Conservation (phyloP, 2,888 invertebrate species). For the Tyria jacobaeae region DNA sequence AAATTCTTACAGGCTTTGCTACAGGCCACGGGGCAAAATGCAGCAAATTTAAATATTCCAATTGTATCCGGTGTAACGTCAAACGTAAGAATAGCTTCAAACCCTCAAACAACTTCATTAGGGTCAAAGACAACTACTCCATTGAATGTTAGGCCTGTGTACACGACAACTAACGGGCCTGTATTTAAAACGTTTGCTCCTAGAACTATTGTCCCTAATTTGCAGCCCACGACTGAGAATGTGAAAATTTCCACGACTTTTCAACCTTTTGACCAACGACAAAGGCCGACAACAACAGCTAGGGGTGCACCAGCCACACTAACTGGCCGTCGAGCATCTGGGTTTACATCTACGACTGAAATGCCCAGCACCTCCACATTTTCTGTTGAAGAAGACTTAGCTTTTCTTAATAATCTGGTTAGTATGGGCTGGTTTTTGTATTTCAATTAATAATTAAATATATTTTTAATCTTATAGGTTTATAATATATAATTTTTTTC, state of each 20-base stretch:
- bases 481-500: too few relatives aligned
- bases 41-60: conserved; percentile 63
- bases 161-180: conserved; percentile 64
- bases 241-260: conserved; percentile 77
- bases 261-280: conserved; percentile 65
- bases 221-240: conserved; percentile 61
- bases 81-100: conserved; percentile 77
- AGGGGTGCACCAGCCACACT: conserved; percentile 54
- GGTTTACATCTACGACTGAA: conserved; percentile 71
- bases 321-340: conserved; percentile 60
- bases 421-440: conserved; percentile 34
- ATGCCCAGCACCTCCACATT: conserved; percentile 80
- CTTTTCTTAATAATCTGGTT: conserved; percentile 88
- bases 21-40: conserved; percentile 74
- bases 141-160: conserved; percentile 71
- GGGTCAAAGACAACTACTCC: conserved; percentile 75
- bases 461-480: too few relatives aligned
- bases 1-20: conserved; percentile 78
- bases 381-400: conserved; percentile 86
- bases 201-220: conserved; percentile 68
- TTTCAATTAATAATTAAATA: neutral
- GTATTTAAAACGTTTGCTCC: conserved; percentile 62
- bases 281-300: conserved; percentile 60
- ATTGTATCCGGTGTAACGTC: conserved; percentile 77
- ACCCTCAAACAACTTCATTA: conserved; percentile 72